Evolutionary conservation across 2,888 invertebrate species (phyloP).

Genomic region (Chrysolina haemoptera): DNA sequence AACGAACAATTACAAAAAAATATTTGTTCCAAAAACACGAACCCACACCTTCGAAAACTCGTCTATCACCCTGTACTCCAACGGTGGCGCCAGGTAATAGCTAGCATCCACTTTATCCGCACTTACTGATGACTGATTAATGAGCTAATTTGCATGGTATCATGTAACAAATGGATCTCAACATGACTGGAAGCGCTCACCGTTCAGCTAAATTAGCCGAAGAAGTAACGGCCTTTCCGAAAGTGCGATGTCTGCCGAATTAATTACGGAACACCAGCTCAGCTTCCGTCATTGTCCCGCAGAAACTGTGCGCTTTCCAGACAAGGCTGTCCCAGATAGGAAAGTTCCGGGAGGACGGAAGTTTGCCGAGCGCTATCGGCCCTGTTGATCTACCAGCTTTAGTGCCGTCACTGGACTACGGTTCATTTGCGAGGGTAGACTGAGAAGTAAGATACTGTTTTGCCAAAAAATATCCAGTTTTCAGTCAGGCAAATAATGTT

Average conservation of each 20-base stretch:
- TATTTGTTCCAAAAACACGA: no score
- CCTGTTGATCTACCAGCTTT: background rate
- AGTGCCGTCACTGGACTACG: background rate
- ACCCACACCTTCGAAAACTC: no score
- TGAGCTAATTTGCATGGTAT: constrained; percentile 22
- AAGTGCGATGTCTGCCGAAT: constrained; percentile 12
- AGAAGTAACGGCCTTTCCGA: constrained; percentile 8
- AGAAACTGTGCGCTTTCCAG: background rate
- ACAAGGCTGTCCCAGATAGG: background rate
- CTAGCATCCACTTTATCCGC: constrained; percentile 14
- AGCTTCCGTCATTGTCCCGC: constrained; percentile 6
- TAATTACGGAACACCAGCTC: constrained; percentile 18
- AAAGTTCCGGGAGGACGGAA: constrained; percentile 1
- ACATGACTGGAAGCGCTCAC: constrained; percentile 11
- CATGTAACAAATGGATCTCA: constrained; percentile 15
- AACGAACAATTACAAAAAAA: no score
- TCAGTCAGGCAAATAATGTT: no score
- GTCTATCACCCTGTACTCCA: background rate
- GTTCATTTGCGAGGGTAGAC: background rate
- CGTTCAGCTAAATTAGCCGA: constrained; percentile 7
- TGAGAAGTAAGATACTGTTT: no score
- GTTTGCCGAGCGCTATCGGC: constrained; percentile 9
- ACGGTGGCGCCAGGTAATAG: constrained; percentile 10
- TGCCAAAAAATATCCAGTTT: no score
- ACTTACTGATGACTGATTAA: constrained; percentile 22